These are phyloP conservation scores for Sebastes schlegelii DNA, from an alignment of 2,113 vertebrate species.

Conservation along the genomic window DNA sequence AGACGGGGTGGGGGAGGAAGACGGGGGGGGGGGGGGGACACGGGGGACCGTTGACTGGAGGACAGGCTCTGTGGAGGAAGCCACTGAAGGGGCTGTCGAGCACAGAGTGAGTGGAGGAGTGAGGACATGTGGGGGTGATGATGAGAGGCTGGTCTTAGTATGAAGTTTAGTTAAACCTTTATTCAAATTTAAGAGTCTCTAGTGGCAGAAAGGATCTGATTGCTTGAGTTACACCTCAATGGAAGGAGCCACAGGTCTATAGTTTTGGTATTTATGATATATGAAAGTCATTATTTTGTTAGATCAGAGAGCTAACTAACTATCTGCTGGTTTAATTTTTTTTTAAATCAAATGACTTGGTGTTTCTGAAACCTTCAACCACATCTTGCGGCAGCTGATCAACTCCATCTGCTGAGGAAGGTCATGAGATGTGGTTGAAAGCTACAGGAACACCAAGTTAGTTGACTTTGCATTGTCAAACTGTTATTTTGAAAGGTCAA, in stretches of 20 bases:
- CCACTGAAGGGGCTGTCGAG: not conserved
- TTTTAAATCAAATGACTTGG: not conserved
- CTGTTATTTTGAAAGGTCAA: too few species aligned
- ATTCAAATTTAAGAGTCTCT: not conserved
- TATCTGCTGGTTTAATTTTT: not conserved
- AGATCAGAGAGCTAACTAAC: too few species aligned
- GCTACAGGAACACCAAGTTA: not conserved
- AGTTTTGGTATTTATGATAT: not conserved
- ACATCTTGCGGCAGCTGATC: not conserved
- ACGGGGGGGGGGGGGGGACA: not conserved
- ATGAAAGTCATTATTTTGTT: not conserved
- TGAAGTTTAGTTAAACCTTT: not conserved
- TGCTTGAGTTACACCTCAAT: not conserved
- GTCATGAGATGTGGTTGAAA: not conserved
- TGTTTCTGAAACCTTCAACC: not conserved
- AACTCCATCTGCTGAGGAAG: not conserved
- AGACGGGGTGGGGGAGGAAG: conserved; percentile 14
- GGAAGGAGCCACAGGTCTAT: not conserved
- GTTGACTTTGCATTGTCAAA: too few species aligned
- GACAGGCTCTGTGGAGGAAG: not conserved
- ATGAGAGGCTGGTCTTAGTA: conserved; percentile 11
- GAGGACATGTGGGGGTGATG: conserved; percentile 2
- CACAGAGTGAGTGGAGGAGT: conserved; percentile 10
- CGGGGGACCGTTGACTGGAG: conserved; percentile 34
- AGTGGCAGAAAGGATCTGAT: not conserved